Conservation (phyloP, 2,888 invertebrate species). For the Nomada fabriciana region DNA sequence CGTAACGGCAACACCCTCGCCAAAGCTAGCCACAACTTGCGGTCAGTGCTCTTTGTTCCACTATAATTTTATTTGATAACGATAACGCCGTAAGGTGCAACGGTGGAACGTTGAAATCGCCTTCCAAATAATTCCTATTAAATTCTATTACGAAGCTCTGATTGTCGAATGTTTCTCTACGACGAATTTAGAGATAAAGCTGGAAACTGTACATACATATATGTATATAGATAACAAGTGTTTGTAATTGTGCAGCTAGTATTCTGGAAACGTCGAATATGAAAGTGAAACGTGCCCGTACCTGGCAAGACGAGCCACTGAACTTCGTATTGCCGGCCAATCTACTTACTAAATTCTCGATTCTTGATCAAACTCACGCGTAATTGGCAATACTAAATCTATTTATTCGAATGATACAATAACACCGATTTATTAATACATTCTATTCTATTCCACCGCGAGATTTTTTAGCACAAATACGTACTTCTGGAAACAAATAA, state of each 20-base stretch:
- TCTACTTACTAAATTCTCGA: neutral
- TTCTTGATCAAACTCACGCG: neutral
- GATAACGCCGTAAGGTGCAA: constrained; percentile 19
- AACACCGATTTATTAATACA: neutral
- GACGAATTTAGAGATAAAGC: neutral
- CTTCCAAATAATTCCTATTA: neutral
- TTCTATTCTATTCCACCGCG: neutral
- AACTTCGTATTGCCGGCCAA: neutral
- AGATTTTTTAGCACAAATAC: too few relatives aligned
- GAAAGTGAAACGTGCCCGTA: constrained; percentile 28
- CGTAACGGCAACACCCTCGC: constrained; percentile 72
- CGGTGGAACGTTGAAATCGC: neutral
- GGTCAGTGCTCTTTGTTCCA: constrained; percentile 68
- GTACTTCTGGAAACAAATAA: too few relatives aligned
- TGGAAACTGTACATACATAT: neutral
- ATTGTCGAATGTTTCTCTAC: too few relatives aligned
- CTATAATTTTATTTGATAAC: constrained; percentile 42
- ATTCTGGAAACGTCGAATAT: neutral
- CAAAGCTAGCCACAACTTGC: constrained; percentile 63
- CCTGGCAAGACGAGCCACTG: constrained; percentile 6
- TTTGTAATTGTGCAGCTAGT: neutral
- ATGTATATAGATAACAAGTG: neutral
- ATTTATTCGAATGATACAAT: neutral
- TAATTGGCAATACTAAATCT: too few relatives aligned
- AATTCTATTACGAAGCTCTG: neutral